Evolutionary conservation across 2,113 vertebrate species (phyloP), one percentile per base, ranked within the genome.

Genomic region (Silurus asotus): DNA sequence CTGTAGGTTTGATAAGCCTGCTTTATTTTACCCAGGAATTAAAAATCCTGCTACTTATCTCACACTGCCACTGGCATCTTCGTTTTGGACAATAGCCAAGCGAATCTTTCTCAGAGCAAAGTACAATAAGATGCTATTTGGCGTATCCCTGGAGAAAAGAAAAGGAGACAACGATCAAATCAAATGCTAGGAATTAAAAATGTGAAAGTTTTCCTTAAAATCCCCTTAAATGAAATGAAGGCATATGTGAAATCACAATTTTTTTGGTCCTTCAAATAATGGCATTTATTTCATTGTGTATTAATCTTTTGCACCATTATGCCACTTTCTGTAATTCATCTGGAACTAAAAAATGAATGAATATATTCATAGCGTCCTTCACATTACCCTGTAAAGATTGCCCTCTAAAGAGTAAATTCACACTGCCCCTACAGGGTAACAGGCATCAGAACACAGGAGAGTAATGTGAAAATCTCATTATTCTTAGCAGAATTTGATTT

Each of bases 71-170:
- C 45, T 82, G 49, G 80, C 84, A 58, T 79, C 74, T 88, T 53
- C 69, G 78, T 23, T 7, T 45, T 9, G 65, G 59, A 72, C 55
- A 59, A 85, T 74, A 51, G 72, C 23, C 28, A 58, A 59, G 62
- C 65, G 75, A 84, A 89, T 87, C 74, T 67, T 82, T 90, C 85
- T 76, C 51, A 45, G 45, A 70, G 76, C 62, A 6, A 49, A 25
- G 14, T 58, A 51, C 56, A 37, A 72, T 64, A 37, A 81, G 72
- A 82, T 25, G 59, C 74, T 62, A 67, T 88, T 82, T 82, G 78
- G 84, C 23, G 15, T 81, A 23, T 37, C 20, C 28, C 77, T 72
- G 49, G 82, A 84, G 61, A 61, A 61, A 56, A 74, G 20, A 58
- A 59, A 86, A 25, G 48, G 65, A 84, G 81, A 65, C 61, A 56